A percentile compares a stretch with the other conserved stretches of the same genome.
These are phyloP conservation scores for Rhogogaster chlorosoma DNA, from an alignment of 2,888 invertebrate species.

Conservation along the genomic window DNA sequence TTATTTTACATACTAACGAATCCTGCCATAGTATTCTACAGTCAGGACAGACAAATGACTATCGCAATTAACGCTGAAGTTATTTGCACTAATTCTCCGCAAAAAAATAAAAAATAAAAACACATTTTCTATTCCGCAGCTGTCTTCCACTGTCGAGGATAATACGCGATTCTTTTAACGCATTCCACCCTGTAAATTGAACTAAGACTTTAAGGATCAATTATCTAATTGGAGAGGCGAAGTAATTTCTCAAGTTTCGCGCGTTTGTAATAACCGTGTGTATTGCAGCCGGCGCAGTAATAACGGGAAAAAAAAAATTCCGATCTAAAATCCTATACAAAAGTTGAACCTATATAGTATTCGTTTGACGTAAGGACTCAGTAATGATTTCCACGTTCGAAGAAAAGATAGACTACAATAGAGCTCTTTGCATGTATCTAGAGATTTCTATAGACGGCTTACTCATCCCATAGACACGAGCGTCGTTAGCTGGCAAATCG, in stretches of 20 bases:
- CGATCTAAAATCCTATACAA: background rate
- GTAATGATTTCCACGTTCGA: constrained; percentile 28
- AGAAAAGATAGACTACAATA: background rate
- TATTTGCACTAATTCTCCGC: background rate
- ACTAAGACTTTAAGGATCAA: background rate
- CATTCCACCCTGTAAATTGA: background rate
- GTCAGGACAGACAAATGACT: background rate
- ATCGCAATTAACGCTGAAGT: background rate
- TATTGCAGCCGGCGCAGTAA: background rate
- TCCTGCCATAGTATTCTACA: background rate
- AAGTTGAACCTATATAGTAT: background rate
- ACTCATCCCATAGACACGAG: constrained; percentile 40
- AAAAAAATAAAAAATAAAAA: background rate
- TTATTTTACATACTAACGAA: background rate
- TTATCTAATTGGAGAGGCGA: background rate
- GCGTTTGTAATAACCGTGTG: background rate
- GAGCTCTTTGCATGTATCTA: background rate
- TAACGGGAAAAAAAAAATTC: background rate
- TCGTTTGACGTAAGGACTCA: background rate
- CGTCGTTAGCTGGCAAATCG: constrained; percentile 29
- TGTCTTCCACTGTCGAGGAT: background rate
- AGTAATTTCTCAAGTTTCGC: background rate
- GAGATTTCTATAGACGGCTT: constrained; percentile 39
- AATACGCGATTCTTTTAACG: background rate
- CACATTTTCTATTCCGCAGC: background rate